phyloP scores from a whole-genome alignment of 2,113 vertebrate species.

The Gambusia affinis region DNA sequence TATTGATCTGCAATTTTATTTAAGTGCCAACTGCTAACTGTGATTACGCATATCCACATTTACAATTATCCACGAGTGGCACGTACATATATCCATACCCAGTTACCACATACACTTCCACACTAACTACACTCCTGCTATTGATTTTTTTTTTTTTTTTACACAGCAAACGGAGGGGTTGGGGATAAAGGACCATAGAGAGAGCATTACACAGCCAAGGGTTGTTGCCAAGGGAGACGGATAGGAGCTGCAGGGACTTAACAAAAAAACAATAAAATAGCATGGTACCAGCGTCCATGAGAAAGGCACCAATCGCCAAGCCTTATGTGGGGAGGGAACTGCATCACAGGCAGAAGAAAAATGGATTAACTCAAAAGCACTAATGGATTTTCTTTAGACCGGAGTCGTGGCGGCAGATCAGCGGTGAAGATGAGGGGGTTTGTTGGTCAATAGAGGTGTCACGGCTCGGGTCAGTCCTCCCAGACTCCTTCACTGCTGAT shows the following conservation, averaged over 20 bases:
- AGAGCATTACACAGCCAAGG: slow-evolving; percentile 23
- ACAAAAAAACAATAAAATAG: slow-evolving; percentile 36
- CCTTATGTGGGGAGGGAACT: slow-evolving; percentile 25
- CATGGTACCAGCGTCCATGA: slow-evolving; percentile 36
- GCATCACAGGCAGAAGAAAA: slow-evolving; percentile 40
- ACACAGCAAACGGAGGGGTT: slow-evolving; percentile 12
- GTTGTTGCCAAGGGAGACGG: slow-evolving; percentile 22
- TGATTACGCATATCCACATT: slow-evolving; percentile 58
- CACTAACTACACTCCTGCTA: slow-evolving; percentile 17
- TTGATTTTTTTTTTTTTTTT: slow-evolving; percentile 34
- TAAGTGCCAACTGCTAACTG: slow-evolving; percentile 47
- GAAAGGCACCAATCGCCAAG: slow-evolving; percentile 29
- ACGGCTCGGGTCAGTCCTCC: slow-evolving; percentile 8
- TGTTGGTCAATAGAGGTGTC: slow-evolving; percentile 53
- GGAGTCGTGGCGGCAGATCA: slow-evolving; percentile 47
- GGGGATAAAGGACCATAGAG: slow-evolving; percentile 32
- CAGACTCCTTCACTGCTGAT: slow-evolving; percentile 23
- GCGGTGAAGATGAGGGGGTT: slow-evolving; percentile 53
- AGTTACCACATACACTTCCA: slow-evolving; percentile 21
- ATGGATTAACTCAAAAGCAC: slow-evolving; percentile 41
- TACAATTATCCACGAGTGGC: slow-evolving; percentile 58
- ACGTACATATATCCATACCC: slow-evolving; percentile 7
- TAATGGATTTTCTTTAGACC: slow-evolving; percentile 59
- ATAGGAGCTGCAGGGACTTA: slow-evolving; percentile 26
- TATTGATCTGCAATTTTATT: slow-evolving; percentile 67